Percentiles rank a stretch among this genome's conserved stretches.
phyloP scores from a whole-genome alignment of 2,888 invertebrate species.

The Oxytorus armatus region DNA sequence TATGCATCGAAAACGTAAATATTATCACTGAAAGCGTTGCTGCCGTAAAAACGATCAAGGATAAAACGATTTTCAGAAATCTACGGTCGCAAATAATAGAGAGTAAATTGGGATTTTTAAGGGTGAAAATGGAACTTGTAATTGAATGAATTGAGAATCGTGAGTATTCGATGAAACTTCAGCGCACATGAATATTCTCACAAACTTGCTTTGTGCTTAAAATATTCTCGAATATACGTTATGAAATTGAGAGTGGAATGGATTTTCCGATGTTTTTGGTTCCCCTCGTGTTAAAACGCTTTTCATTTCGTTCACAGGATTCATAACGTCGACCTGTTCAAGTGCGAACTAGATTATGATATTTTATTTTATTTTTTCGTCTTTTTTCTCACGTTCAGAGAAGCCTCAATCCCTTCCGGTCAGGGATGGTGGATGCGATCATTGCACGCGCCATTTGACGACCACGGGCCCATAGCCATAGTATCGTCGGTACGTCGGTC shows the following conservation, averaged over 20 bases:
- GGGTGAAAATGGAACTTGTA: background rate
- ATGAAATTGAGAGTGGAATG: background rate
- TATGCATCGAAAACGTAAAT: slow-evolving; percentile 15
- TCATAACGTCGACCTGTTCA: slow-evolving; percentile 34
- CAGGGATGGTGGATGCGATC: slow-evolving; percentile 25
- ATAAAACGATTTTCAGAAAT: background rate
- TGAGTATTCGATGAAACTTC: background rate
- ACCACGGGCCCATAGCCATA: slow-evolving; percentile 56
- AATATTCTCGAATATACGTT: slow-evolving; percentile 10
- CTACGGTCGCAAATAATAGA: background rate
- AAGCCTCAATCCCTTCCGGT: slow-evolving; percentile 37
- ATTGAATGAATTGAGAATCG: slow-evolving; percentile 1
- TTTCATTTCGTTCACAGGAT: background rate
- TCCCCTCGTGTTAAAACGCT: background rate
- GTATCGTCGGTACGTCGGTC: slow-evolving; percentile 65
- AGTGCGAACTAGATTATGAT: slow-evolving; percentile 52
- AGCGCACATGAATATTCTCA: background rate
- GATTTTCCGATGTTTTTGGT: slow-evolving; percentile 23
- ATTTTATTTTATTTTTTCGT: slow-evolving; percentile 8
- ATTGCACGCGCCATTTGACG: slow-evolving; percentile 72
- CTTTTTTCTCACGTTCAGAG: slow-evolving; percentile 2
- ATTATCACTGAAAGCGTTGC: background rate
- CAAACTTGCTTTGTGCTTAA: background rate
- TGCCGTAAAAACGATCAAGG: background rate
- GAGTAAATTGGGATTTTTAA: background rate